Base-by-base conservation (phyloP, 2,113 vertebrate genomes). In the Urocolius indicus region DNA sequence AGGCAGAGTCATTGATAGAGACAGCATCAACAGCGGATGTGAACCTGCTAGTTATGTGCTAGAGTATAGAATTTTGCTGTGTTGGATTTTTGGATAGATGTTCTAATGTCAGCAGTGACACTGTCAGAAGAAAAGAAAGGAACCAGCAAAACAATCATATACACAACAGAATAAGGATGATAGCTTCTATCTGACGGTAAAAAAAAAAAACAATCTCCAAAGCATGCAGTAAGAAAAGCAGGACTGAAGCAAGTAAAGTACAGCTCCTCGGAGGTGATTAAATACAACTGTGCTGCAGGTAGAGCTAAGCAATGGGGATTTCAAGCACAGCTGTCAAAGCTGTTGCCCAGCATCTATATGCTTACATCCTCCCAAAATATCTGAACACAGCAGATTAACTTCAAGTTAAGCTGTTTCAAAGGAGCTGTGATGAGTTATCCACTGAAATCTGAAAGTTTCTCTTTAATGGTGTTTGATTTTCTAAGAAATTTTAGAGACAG, bases 311-410 rank as follows among this genome's bases (percentile, higher is more conserved):
- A 62, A 38, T 2, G 20, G 16, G 15, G 18, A 9, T 49, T 87
- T 94, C 26, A 75, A 82, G 54, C 23, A 43, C 49, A 85, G 27
- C 26, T 76, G 22, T 49, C 82, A 89, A 61, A 63, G 38, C 14
- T 46, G 14, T 46, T 81, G 30, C 45, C 29, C 22, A 23, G 19
- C 19, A 36, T 24, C 30, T 1, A 0, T 1, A 0, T 9, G 7
- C 17, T 84, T 46, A 11, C 46, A 15, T 46, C 29, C n/a, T 86
- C 52, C 38, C 58, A 8, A 13, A 46, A 6, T 27, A 13, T 8
- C 38, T 59, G 65, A 32, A 46, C 16, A 10, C 15, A 46, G 24
- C 15, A 23, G 9, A 13, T 73, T 80, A 46, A 6, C 17, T 87
- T 66, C 58, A 59, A 51, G 78, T 84, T 43, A 55, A 81, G 24